These are phyloP conservation scores for Lottia gigantea DNA, from an alignment of 2,888 invertebrate genomes.

Conservation along the genomic window DNA sequence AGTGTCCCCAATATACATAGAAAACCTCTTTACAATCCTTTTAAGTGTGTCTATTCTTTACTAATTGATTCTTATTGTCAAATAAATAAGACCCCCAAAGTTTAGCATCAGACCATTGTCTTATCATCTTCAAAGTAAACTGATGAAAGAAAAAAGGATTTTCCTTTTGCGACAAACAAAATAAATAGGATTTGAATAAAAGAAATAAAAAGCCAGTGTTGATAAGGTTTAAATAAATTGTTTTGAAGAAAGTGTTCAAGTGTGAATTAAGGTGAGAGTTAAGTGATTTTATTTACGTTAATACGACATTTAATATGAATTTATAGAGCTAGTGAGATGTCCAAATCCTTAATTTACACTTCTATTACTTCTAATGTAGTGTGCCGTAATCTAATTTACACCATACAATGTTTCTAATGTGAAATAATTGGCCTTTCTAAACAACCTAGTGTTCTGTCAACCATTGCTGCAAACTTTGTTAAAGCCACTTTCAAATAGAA, in stretches of 20 bases:
- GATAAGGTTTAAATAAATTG: not conserved
- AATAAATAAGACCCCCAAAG: no score
- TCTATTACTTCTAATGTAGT: slow-evolving; percentile 10
- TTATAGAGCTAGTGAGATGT: not conserved
- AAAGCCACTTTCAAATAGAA: not conserved
- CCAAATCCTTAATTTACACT: not conserved
- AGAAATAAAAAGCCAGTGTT: no score
- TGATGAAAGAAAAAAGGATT: no score
- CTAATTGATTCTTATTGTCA: no score
- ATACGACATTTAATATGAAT: not conserved
- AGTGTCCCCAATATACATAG: no score
- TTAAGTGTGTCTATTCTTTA: no score
- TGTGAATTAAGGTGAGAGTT: not conserved
- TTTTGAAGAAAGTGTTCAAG: not conserved
- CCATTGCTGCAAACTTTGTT: slow-evolving; percentile 2
- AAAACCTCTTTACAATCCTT: no score
- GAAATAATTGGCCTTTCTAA: slow-evolving; percentile 1
- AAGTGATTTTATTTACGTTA: not conserved
- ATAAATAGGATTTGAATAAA: no score
- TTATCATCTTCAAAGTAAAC: no score
- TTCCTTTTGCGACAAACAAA: no score
- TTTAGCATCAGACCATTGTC: no score
- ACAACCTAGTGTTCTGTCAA: not conserved
- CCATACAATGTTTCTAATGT: not conserved
- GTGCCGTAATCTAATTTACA: not conserved